phyloP scores from a whole-genome alignment of 1,140 invertebrate species.

The Apis cerana region DNA sequence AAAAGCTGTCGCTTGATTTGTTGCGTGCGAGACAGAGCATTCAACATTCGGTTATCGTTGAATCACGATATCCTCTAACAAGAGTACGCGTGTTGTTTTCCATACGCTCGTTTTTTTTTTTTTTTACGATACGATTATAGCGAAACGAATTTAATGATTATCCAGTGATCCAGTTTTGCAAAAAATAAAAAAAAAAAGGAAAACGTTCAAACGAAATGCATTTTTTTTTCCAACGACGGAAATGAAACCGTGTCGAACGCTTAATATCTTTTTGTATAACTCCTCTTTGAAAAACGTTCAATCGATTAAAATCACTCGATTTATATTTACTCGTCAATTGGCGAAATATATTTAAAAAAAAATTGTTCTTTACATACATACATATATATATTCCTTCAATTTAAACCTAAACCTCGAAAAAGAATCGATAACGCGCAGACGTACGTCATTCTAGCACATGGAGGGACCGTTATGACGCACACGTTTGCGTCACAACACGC shows the following conservation, averaged over 20 bases:
- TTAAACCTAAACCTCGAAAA: too few relatives aligned
- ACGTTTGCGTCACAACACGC: too few relatives aligned
- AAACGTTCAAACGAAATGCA: neutral
- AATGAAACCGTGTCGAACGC: neutral
- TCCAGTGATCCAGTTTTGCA: neutral
- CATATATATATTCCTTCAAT: too few relatives aligned
- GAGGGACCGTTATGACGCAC: too few relatives aligned
- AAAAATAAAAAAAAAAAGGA: neutral
- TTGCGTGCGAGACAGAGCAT: slow-evolving; percentile 31
- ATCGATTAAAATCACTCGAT: too few relatives aligned
- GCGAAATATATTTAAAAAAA: too few relatives aligned
- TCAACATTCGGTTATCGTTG: slow-evolving; percentile 23
- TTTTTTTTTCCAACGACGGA: neutral
- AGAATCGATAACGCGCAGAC: too few relatives aligned
- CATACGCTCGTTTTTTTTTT: neutral
- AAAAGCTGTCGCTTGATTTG: slow-evolving; percentile 39
- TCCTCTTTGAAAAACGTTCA: too few relatives aligned
- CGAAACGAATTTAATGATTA: neutral
- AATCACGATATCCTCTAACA: neutral
- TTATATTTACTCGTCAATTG: too few relatives aligned
- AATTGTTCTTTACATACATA: too few relatives aligned
- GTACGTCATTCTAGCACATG: too few relatives aligned
- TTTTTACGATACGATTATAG: neutral
- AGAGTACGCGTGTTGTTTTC: neutral
- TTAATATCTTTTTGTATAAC: neutral